Base-by-base conservation (phyloP, 2,888 invertebrate species). In the Noctua pronuba region DNA sequence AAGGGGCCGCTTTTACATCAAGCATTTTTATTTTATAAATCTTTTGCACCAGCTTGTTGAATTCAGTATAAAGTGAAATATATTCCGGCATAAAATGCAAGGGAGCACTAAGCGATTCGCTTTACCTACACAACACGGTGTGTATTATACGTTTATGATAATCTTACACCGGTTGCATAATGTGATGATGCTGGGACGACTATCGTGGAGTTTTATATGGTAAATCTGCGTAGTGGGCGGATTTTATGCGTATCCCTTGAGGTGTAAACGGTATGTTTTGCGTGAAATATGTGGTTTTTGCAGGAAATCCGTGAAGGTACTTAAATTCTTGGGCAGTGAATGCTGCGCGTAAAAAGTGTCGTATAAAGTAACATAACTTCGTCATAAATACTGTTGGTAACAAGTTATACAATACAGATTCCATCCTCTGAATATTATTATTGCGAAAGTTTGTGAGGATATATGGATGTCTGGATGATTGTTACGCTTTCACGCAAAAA, bases 91-190 rank as follows among this genome's bases (percentile, higher is more conserved):
- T 88, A 90, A 90, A 91, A 88, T 84, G 75, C 84, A 85, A 86
- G 80, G 79, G 73, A 80, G 79, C 60, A 78, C 79, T 84, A 87
- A 88, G 83, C 84, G 85, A 89, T 89, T 88, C 86, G 79, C 85
- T 88, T 91, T 90, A 89, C 90, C 88, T 88, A 82, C 85, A 84
- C 80, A 82, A 80, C 81, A 86, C 74, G 86, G 86, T 85, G 88
- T 90, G 90, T 92, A 92, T 92, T 92, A 93, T 92, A 92, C 92
- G 90, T 94, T 95, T 95, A 96, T 96, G 96, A 94, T 96, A 96
- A 96, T 96, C 91, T 90, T 86, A 90, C 92, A 91, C 91, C 88
- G 90, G 93, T 89, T 93, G 96, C 95, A 96, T 96, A 96, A 96
- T 96, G 95, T 90, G 92, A 96, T 95, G 94, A 93, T 90, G 90